Evolutionary conservation across 2,113 vertebrate species (phyloP), one percentile per base, ranked within the genome.

Genomic region (Eurypyga helias): DNA sequence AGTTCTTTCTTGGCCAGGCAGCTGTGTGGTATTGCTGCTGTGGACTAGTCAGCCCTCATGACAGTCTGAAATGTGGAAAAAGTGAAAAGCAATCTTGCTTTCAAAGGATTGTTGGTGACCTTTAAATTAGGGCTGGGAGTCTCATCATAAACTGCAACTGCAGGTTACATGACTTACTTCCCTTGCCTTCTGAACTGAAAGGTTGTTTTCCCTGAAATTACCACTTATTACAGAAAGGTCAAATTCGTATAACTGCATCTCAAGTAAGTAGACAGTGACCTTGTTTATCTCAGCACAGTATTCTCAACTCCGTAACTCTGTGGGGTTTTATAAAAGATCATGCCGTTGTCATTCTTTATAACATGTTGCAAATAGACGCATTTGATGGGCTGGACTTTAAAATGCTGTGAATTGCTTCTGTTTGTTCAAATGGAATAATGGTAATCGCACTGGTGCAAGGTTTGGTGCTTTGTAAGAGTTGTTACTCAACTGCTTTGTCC

Each of bases 111-210:
- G 54, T 36, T 80, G 73, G 77, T 95, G 96, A 96, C 94, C 71
- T 97, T 97, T 95, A 96, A 65, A 69, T 96, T 89, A 96, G 79
- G 78, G 52, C 92, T 85, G 90, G 86, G 58, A 83, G 83, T 97
- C 97, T 95, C 87, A 90, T 93, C 91, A 92, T 83, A 29, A 76
- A 95, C 88, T 93, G 85, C 38, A 80, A 31, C 83, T 57, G 83
- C 83, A 83, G 19, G 64, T 92, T 57, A 24, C 72, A 71, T 71
- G 78, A 95, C 55, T 95, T 26, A 24, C 60, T 90, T 77, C 70
- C 54, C n/a, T 67, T 76, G 77, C n/a, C 95, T 90, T 48, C 26
- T 49, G 49, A 58, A 52, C 23, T 2, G 67, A 66, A 93, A 80
- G 88, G 93, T 78, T 95, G 72, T 96, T 96, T 96, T 94, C 57